Evolutionary conservation across 2,888 invertebrate species (phyloP).

Genomic region (Oxyteleia sp.): DNA sequence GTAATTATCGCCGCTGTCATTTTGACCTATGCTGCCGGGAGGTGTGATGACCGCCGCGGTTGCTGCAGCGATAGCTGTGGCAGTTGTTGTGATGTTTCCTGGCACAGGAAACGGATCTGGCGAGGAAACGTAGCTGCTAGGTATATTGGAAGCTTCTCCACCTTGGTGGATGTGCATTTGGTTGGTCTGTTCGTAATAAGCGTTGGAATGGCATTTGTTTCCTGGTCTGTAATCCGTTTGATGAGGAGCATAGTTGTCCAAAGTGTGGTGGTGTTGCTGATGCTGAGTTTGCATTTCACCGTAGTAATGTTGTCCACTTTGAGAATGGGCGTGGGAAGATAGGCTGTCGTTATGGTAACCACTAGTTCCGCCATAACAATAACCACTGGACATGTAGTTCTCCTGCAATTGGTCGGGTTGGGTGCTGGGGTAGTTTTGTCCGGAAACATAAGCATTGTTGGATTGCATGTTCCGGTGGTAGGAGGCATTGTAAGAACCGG

Average conservation of each 20-base stretch:
- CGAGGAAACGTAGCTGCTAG: conserved; percentile 87
- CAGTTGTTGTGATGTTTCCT: conserved; percentile 87
- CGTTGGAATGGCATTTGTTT: conserved; percentile 83
- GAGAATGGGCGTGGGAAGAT: conserved; percentile 87
- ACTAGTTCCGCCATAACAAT: conserved; percentile 82
- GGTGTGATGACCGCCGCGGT: conserved; percentile 90
- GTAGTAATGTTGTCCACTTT: conserved; percentile 88
- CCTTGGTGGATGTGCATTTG: conserved; percentile 86
- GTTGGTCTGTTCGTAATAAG: conserved; percentile 84
- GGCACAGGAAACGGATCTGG: conserved; percentile 88
- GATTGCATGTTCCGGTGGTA: conserved; percentile 84
- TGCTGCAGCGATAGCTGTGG: conserved; percentile 87
- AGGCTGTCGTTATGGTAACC: conserved; percentile 82
- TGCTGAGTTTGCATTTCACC: conserved; percentile 88
- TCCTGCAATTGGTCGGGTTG: conserved; percentile 81
- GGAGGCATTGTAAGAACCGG: conserved; percentile 87
- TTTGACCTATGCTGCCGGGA: conserved; percentile 88
- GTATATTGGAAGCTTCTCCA: conserved; percentile 89
- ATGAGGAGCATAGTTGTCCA: conserved; percentile 82
- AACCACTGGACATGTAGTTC: conserved; percentile 82
- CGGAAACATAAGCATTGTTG: conserved; percentile 74
- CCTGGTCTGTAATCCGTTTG: conserved; percentile 82
- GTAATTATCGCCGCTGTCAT: conserved; percentile 90
- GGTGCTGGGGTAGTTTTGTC: conserved; percentile 76
- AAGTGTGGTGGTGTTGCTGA: conserved; percentile 86